Conservation (phyloP, 2,797 vertebrate species). For the Chloroceryle inda region DNA sequence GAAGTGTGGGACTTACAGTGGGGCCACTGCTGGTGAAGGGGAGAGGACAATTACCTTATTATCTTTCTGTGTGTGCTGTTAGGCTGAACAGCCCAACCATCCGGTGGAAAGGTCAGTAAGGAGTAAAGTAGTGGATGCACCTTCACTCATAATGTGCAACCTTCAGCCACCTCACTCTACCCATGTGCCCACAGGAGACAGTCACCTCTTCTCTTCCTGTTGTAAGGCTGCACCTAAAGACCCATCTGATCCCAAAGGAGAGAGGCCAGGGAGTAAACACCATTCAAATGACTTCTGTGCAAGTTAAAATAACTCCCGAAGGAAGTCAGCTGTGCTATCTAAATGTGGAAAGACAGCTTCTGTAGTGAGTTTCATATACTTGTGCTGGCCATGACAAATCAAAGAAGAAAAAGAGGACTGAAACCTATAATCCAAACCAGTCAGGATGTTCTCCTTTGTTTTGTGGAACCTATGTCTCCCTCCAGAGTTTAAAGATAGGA, state of each 20-base stretch:
- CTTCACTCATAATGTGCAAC: neutral
- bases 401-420: conserved; percentile 7
- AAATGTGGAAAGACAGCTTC: neutral
- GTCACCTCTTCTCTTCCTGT: neutral
- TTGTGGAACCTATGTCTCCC: conserved; percentile 52
- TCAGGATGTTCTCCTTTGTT: neutral
- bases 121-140: neutral
- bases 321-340: neutral
- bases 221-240: neutral
- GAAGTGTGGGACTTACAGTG: neutral
- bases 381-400: neutral
- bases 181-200: neutral
- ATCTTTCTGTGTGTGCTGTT: neutral
- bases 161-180: neutral
- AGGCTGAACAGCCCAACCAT: neutral
- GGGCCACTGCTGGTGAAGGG: neutral
- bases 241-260: neutral
- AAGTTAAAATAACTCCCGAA: neutral
- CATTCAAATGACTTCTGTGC: neutral
- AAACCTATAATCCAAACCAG: conserved; percentile 10
- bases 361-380: neutral
- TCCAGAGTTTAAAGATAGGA: conserved; percentile 50
- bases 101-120: neutral
- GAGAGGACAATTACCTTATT: neutral
- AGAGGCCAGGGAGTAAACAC: neutral